These are phyloP conservation scores for Montipora capricornis DNA, from an alignment of 64 coral and sea anemone species.

Conservation along the genomic window DNA sequence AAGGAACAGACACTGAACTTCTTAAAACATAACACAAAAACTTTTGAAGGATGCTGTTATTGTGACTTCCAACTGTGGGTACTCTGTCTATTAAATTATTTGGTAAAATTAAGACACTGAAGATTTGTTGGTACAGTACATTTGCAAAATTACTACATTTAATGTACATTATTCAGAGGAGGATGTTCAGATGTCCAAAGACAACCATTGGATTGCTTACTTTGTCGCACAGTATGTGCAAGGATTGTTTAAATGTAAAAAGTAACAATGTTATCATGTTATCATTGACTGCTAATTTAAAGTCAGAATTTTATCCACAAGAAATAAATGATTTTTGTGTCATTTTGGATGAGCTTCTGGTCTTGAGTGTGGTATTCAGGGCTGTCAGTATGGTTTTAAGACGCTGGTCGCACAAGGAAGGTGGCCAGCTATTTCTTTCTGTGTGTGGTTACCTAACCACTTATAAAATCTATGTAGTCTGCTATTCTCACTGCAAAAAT, in stretches of 20 bases:
- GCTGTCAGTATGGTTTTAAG: too few relatives aligned
- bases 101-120: neutral
- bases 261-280: neutral
- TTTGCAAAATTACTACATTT: too few relatives aligned
- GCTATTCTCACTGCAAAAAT: too few relatives aligned
- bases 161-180: too few relatives aligned
- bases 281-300: neutral
- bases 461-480: too few relatives aligned
- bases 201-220: neutral
- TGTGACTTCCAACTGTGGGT: conserved; percentile 2
- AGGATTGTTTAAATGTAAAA: neutral
- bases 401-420: too few relatives aligned
- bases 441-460: too few relatives aligned
- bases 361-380: neutral
- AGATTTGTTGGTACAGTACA: neutral
- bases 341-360: neutral
- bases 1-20: conserved; percentile 7
- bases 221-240: neutral
- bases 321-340: neutral
- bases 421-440: too few relatives aligned
- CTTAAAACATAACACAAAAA: neutral
- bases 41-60: neutral
- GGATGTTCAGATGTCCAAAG: neutral
- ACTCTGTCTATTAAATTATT: neutral
- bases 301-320: neutral